phyloP scores from a whole-genome alignment of 2,888 invertebrate species.

The Cheilosia variabilis region DNA sequence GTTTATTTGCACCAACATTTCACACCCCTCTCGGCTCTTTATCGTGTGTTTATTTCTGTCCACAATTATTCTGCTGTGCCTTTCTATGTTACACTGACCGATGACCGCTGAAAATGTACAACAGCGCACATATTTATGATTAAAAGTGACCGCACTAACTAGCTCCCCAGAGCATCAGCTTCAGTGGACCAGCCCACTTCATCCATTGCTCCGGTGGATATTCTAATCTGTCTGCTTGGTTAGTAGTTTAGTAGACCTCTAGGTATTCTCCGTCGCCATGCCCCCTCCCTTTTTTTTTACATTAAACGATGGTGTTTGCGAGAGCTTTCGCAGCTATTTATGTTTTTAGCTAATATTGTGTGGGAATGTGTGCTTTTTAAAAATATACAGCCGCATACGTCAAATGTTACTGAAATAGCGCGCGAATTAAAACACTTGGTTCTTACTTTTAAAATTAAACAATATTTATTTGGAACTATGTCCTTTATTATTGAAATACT shows the following conservation, averaged over 20 bases:
- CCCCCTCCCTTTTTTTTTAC: slow-evolving; percentile 45
- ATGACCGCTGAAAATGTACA: slow-evolving; percentile 47
- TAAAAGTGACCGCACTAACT: slow-evolving; percentile 35
- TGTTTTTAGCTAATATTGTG: slow-evolving; percentile 2
- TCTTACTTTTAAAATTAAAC: too few species aligned
- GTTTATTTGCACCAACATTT: slow-evolving; percentile 30
- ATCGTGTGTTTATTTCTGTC: slow-evolving; percentile 17
- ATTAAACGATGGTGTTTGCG: slow-evolving; percentile 19
- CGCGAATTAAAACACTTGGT: too few species aligned
- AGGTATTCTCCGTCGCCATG: slow-evolving; percentile 4
- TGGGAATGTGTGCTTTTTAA: slow-evolving; percentile 21
- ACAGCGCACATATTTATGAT: slow-evolving; percentile 39
- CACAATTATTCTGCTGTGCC: neutral
- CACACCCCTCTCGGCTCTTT: neutral
- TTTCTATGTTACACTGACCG: slow-evolving; percentile 62
- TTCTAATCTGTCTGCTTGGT: slow-evolving; percentile 28
- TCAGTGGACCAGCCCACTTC: neutral
- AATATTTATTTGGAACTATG: too few species aligned
- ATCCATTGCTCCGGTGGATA: slow-evolving; percentile 4
- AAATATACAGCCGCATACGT: slow-evolving; percentile 46
- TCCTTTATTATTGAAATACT: too few species aligned
- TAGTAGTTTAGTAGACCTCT: slow-evolving; percentile 14
- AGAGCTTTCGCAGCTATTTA: slow-evolving; percentile 50
- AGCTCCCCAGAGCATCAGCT: neutral
- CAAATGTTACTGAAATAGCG: slow-evolving; percentile 57